Conservation (phyloP, 2,888 invertebrate genomes). For the Phengaris alcon region DNA sequence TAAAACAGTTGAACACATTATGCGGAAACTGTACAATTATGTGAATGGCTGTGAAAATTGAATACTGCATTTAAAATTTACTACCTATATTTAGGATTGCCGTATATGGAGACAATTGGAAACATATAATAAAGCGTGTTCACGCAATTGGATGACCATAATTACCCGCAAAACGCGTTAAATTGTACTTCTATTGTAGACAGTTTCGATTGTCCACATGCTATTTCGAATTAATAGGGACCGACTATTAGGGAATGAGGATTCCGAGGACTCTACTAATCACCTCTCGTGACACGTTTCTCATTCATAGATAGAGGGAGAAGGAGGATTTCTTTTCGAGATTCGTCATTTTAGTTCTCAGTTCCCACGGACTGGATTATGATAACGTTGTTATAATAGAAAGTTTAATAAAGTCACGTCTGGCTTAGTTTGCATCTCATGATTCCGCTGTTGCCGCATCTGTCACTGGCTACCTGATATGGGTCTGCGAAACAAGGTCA, state of each 20-base stretch:
- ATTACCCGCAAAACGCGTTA: conserved; percentile 68
- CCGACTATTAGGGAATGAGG: conserved; percentile 56
- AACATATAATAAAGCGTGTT: conserved; percentile 50
- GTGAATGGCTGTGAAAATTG: conserved; percentile 39
- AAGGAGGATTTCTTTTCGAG: conserved; percentile 38
- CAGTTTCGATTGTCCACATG: conserved; percentile 64
- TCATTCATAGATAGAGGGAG: conserved; percentile 46
- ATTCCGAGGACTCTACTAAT: conserved; percentile 60
- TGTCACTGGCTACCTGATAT: conserved; percentile 67
- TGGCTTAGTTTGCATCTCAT: conserved; percentile 70
- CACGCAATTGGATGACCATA: conserved; percentile 57
- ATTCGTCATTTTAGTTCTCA: conserved; percentile 52
- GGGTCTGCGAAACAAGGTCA: conserved; percentile 59
- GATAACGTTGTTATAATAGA: conserved; percentile 67
- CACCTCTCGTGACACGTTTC: conserved; percentile 53
- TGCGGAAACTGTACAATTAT: conserved; percentile 36
- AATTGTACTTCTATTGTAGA: conserved; percentile 54
- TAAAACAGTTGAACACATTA: conserved; percentile 33
- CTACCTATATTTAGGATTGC: conserved; percentile 43
- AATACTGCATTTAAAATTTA: conserved; percentile 42
- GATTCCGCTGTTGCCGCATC: conserved; percentile 66
- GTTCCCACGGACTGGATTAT: conserved; percentile 74
- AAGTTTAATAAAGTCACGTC: conserved; percentile 72
- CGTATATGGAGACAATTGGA: conserved; percentile 46
- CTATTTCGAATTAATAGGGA: conserved; percentile 65